Base-by-base conservation (phyloP, 2,113 vertebrate species). In the Podarcis cretensis region DNA sequence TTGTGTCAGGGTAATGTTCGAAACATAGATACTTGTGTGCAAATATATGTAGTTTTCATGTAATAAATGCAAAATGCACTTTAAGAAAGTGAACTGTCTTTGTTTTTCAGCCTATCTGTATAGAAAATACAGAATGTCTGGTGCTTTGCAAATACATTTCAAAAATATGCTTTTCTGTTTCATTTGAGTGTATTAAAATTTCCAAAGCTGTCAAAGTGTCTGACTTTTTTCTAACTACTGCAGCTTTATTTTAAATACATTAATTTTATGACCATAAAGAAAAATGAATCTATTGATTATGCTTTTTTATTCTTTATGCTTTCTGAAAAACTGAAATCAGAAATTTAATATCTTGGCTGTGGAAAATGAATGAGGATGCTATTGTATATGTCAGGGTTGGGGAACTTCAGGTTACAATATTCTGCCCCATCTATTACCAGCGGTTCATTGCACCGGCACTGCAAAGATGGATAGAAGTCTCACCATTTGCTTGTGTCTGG, bases 21-120 rank as follows among this genome's bases (percentile, higher is more conserved):
- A 90, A 89, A 68, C 65, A 81, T 94, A 81, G 87, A 88, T 94
- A 95, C 32, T 87, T 95, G 87, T 95, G 84, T 92, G 93, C 80
- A 90, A 85, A 92, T 92, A 82, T 5, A 88, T 93, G 92, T 94
- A 89, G 87, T 89, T 96, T 96, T 95, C 92, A 94, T 92, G 94
- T 93, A 95, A 95, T 95, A 94, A 95, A 96, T 89, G 65, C 13
- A 92, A 65, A 92, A 92, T 81, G 73, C 48, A 6, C 1, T 0
- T 83, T 1, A 54, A 77, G 65, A 71, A 54, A 79, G 32, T 83
- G 87, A 89, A 63, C 81, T 40, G 90, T 93, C 71, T 12, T 93
- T 87, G 89, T 83, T 43, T 81, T 78, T 13, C 40, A 85, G 83
- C 23, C 59, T 83, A 40, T 83, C 27, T 77, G n/a, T 40, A 79